phyloP scores from a whole-genome alignment of 1,140 invertebrate genomes.

The Drosophila pruinosa region DNA sequence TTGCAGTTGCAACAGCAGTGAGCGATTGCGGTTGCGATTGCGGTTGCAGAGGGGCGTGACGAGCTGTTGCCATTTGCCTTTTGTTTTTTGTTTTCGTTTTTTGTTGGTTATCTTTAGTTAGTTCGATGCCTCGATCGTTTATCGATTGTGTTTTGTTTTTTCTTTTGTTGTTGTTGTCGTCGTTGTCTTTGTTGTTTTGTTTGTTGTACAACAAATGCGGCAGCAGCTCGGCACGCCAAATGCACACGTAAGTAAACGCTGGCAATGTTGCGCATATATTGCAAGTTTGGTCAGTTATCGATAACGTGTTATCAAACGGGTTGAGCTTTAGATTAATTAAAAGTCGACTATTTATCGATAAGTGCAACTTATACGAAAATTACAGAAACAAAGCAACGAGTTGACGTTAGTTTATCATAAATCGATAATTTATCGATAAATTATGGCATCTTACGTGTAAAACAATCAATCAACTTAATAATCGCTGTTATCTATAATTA shows the following conservation, averaged over 20 bases:
- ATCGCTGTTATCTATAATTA: neutral
- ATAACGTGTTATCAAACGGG: neutral
- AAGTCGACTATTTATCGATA: no score
- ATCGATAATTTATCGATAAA: neutral
- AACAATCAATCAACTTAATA: no score
- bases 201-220: no score
- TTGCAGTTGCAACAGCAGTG: conserved; percentile 51
- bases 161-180: conserved; percentile 11
- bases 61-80: neutral
- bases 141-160: neutral
- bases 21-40: conserved; percentile 29
- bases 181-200: conserved; percentile 7
- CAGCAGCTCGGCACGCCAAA: conserved; percentile 54
- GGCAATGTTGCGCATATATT: conserved; percentile 20
- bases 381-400: no score
- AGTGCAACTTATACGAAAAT: no score
- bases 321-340: no score
- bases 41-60: neutral
- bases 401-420: no score
- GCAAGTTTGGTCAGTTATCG: conserved; percentile 2
- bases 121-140: no score
- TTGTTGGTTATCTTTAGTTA: neutral
- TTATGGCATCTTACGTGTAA: no score
- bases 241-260: conserved; percentile 55
- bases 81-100: conserved; percentile 14